A percentile compares a stretch with the other conserved stretches of the same genome.
Conservation (phyloP, 2,797 vertebrate genomes). For the Acipenser oxyrinchus region DNA sequence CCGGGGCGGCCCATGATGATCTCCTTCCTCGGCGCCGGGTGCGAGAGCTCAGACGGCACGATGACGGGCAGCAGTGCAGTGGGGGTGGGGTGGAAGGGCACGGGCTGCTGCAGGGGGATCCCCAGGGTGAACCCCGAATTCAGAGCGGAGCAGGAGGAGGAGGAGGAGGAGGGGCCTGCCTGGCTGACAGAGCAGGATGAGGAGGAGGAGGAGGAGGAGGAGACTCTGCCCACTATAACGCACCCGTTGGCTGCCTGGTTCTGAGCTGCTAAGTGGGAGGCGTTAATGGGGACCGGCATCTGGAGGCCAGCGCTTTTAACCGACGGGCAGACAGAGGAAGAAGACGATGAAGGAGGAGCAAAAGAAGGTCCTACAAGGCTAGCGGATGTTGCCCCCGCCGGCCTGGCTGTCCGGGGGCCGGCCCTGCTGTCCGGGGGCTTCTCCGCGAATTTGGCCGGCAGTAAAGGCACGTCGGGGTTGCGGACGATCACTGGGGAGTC, state of each 20-base stretch:
- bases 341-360: conserved; percentile 30
- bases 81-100: conserved; percentile 84
- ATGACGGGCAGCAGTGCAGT: conserved; percentile 82
- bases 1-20: conserved; percentile 90
- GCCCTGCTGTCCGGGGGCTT: conserved; percentile 26
- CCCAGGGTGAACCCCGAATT: conserved; percentile 46
- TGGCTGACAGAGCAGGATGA: no score
- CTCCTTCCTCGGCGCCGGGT: conserved; percentile 81
- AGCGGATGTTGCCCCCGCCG: conserved; percentile 30
- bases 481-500: conserved; percentile 85
- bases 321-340: conserved; percentile 23
- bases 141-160: conserved; percentile 54
- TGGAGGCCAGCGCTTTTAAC: conserved; percentile 54
- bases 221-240: no score
- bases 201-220: no score
- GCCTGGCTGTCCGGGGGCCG: conserved; percentile 42
- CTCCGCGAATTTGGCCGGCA: conserved; percentile 43
- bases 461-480: conserved; percentile 78
- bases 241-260: no score
- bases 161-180: conserved; percentile 27
- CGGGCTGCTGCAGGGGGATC: conserved; percentile 74
- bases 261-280: conserved; percentile 23
- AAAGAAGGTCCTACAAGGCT: conserved; percentile 19
- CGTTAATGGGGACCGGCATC: conserved; percentile 72
- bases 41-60: conserved; percentile 75